Evolutionary conservation across 2,888 invertebrate genomes (phyloP), one percentile per base, ranked within the genome.

Genomic region (Watsonalla binaria): DNA sequence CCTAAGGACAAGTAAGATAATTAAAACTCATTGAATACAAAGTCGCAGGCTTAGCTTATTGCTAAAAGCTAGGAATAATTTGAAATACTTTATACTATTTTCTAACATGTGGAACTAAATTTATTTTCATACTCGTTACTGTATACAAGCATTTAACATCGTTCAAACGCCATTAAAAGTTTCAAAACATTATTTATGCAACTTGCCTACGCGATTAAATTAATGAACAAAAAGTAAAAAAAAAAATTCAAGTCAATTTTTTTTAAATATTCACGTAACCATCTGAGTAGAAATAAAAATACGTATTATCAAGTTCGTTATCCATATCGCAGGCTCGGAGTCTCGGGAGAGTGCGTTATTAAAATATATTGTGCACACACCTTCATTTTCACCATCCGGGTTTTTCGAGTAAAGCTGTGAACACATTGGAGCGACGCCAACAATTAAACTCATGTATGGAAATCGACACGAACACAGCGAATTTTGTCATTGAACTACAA

Each of bases 361-460:
- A 88, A 88, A 89, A 90, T 90, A 86, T 89, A 90, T 86, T 84
- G 84, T 82, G 78, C 77, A 80, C 76, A 70, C 77, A 78, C 79
- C 79, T 84, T 80, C 78, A 79, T 81, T 80, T 75, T 75, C 76
- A 76, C 74, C 60, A 66, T 71, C 75, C 68, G 65, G 69, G 70
- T 66, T 70, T 74, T 73, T 73, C 57, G 51, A 47, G 8, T 57
- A 51, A 55, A 39, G 53, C 2, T 33, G 50, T 4, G 59, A 4
- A n/a, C 51, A 54, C 35, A 34, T 54, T 66, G 53, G 14, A 57
- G 68, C 66, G 68, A 33, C 52, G 53, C 52, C 6, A n/a, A 5
- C 46, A n/a, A 34, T 11, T 37, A 37, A 7, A 37, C 6, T 6
- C 37, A 5, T 7, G 37, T 37, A 24, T 24, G 1, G 2, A 1